phyloP scores from a whole-genome alignment of 2,797 vertebrate genomes.

The Pempheris klunzingeri region DNA sequence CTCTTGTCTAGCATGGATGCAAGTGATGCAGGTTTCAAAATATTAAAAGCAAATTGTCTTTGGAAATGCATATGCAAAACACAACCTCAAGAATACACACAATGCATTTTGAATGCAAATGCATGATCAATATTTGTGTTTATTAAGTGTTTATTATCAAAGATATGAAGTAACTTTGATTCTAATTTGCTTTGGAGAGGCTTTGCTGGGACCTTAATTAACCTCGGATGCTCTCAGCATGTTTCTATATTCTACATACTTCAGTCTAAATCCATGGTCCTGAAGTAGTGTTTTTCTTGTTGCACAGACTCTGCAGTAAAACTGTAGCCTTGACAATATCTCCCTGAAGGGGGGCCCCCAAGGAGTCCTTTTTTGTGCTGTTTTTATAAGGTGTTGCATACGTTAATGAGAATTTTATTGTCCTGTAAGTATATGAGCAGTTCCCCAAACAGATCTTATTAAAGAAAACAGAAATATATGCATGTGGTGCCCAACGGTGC shows the following conservation, averaged over 20 bases:
- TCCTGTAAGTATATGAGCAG: conserved; percentile 61
- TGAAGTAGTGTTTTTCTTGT: conserved; percentile 14
- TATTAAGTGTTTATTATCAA: no score
- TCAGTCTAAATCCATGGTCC: background rate
- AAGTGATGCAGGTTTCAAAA: background rate
- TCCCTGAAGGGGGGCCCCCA: conserved; percentile 36
- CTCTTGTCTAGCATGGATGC: no score
- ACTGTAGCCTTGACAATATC: background rate
- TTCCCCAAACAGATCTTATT: conserved; percentile 84
- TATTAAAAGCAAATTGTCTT: background rate
- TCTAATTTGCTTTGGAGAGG: background rate
- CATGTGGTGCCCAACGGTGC: conserved; percentile 78
- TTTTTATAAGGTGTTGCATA: conserved; percentile 63
- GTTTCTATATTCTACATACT: background rate
- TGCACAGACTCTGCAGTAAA: conserved; percentile 18
- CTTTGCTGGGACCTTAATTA: background rate
- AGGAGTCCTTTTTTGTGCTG: conserved; percentile 47
- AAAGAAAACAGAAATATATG: conserved; percentile 84
- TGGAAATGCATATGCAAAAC: background rate
- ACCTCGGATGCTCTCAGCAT: background rate
- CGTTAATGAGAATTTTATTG: conserved; percentile 69
- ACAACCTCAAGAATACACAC: no score
- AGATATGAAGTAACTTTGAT: background rate
- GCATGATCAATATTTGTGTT: no score
- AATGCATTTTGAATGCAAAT: no score